Conservation (phyloP, 2,797 vertebrate genomes). For the Cryptoblepharus egeriae region DNA sequence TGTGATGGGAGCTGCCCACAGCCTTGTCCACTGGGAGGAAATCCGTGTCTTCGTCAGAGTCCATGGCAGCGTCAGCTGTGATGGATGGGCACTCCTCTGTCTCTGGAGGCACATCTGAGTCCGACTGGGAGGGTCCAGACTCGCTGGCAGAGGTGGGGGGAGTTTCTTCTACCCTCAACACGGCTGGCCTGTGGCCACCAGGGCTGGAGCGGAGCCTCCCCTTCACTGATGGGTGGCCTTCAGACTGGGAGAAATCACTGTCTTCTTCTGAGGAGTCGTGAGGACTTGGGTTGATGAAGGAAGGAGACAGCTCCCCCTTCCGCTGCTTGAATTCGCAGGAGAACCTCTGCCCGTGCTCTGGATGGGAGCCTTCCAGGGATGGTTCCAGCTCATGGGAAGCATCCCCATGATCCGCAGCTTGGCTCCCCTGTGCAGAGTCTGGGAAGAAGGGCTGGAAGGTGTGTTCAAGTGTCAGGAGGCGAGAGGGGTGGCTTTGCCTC, state of each 20-base stretch:
- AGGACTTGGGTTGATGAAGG: conserved; percentile 93
- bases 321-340: conserved; percentile 86
- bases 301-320: conserved; percentile 92
- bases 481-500: conserved; percentile 85
- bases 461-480: conserved; percentile 84
- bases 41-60: conserved; percentile 95
- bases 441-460: conserved; percentile 74
- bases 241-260: conserved; percentile 85
- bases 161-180: conserved; percentile 87
- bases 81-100: conserved; percentile 92
- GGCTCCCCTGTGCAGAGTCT: conserved; percentile 61
- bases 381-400: conserved; percentile 77
- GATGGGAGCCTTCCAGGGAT: conserved; percentile 73
- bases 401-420: conserved; percentile 68
- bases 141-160: conserved; percentile 96
- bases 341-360: conserved; percentile 75
- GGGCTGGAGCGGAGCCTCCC: conserved; percentile 76
- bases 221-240: conserved; percentile 82
- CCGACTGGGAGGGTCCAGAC: conserved; percentile 93
- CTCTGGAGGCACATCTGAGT: conserved; percentile 90
- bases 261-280: conserved; percentile 88
- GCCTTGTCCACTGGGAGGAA: conserved; percentile 95
- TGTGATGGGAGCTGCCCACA: conserved; percentile 79
- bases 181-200: conserved; percentile 74
- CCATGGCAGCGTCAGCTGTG: conserved; percentile 88